Evolutionary conservation across 2,113 vertebrate genomes (phyloP), one percentile per base, ranked within the genome.

Genomic region (Marmota flaviventris): DNA sequence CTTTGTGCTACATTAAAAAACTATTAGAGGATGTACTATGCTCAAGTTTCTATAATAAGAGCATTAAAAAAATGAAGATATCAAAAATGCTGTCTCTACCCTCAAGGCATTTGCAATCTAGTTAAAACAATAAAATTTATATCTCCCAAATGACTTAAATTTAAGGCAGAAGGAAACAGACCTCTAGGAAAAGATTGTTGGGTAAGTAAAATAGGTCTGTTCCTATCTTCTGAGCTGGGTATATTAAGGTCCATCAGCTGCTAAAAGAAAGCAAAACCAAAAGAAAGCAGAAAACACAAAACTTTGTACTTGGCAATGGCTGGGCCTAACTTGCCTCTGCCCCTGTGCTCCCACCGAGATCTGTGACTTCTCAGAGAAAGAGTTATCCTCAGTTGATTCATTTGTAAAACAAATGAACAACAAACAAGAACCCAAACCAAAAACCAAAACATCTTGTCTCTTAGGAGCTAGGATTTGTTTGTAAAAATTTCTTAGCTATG

Each of bases 1-100:
- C 48, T 95, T 76, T 53, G 20, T 63, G 81, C 37, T 89, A 79
- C 63, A 91, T 96, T 91, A 84, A 94, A 96, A 96, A 91, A 45
- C 58, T 72, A 85, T 96, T 63, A 94, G 56, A 83, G 63, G 24
- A 65, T 45, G 13, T 22, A 63, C 79, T 93, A 42, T 45, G 42
- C 72, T 92, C 75, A 84, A 16, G 13, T 96, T 96, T 95, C 89
- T 88, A 20, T 63, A 39, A 4, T 88, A 92, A 91, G 11, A 65
- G 12, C 34, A 76, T 95, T 13, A 37, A 39, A 78, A 51, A 51
- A 91, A 70, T 39, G 93, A 85, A 87, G 85, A 94, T 39, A 86
- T 56, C 34, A 85, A 88, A 96, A 87, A 65, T 56, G 22, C 24
- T 96, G 70, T 37, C 45, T 81, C 22, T 85, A 32, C 22, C 65